These are phyloP conservation scores for Pogoniulus pusillus DNA, from an alignment of 2,797 vertebrate species.

Conservation along the genomic window DNA sequence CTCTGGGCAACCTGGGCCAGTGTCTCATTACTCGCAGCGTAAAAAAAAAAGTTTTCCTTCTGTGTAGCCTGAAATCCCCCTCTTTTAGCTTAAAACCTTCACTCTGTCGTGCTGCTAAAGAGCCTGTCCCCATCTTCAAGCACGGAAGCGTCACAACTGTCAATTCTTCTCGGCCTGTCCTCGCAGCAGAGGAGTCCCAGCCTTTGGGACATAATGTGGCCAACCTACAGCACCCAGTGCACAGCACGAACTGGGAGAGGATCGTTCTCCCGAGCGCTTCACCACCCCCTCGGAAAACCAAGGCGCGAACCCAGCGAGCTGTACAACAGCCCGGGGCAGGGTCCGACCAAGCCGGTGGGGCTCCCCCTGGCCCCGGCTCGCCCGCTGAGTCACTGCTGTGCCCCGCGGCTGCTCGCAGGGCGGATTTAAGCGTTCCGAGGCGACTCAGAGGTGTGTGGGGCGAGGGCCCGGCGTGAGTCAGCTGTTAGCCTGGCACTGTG, in stretches of 20 bases:
- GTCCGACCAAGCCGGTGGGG: fast-evolving
- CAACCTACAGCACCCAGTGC: background rate
- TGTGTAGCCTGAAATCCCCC: no score
- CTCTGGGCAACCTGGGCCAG: no score
- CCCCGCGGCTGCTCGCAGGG: background rate
- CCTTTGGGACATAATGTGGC: no score
- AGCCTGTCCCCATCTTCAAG: no score
- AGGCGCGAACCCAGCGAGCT: fast-evolving
- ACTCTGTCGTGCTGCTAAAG: no score
- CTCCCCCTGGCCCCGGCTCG: background rate
- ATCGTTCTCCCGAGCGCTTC: fast-evolving
- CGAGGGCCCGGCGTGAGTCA: background rate
- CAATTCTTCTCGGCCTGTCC: no score
- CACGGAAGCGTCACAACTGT: no score
- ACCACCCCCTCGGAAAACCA: fast-evolving
- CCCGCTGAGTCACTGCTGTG: background rate
- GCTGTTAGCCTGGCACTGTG: background rate
- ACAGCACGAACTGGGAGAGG: fast-evolving
- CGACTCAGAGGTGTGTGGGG: background rate
- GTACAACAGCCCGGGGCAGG: fast-evolving
- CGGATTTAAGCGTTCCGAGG: background rate
- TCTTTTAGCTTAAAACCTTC: no score
- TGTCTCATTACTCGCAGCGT: no score
- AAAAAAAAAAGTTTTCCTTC: no score
- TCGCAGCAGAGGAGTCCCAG: no score